phyloP scores from a whole-genome alignment of 53 echinoderm and acorn worm species.

The Paracentrotus lividus region DNA sequence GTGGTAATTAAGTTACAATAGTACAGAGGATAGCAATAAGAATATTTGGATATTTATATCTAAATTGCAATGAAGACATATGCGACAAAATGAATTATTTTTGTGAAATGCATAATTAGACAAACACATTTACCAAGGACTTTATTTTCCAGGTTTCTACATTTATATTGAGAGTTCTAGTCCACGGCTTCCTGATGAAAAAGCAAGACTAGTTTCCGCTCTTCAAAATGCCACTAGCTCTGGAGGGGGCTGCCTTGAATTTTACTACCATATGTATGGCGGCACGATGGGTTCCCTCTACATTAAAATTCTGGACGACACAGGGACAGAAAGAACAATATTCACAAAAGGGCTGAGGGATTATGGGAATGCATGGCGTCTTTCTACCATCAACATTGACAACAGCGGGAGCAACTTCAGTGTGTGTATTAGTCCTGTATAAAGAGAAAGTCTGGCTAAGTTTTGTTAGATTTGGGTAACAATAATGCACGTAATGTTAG shows the following conservation, averaged over 20 bases:
- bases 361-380: constrained; percentile 39
- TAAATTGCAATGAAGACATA: too few species aligned
- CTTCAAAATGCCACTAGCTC: constrained; percentile 67
- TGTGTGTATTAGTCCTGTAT: neutral
- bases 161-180: constrained; percentile 67
- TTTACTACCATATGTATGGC: constrained; percentile 94
- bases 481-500: too few species aligned
- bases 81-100: too few species aligned
- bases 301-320: constrained; percentile 65
- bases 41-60: too few species aligned
- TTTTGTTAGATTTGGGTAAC: too few species aligned
- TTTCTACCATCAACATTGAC: neutral
- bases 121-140: too few species aligned
- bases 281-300: constrained; percentile 71
- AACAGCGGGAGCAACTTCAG: constrained; percentile 14
- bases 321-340: constrained; percentile 14
- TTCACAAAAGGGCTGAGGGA: constrained; percentile 43
- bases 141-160: constrained; percentile 70
- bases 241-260: constrained; percentile 77
- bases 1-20: too few species aligned
- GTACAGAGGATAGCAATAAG: too few species aligned
- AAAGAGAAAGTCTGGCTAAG: too few species aligned
- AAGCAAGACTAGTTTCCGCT: constrained; percentile 79
- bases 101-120: too few species aligned
- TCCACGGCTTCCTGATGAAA: constrained; percentile 59